Evolutionary conservation across 2,888 invertebrate species (phyloP).

Genomic region (Macrosiphum euphorbiae): DNA sequence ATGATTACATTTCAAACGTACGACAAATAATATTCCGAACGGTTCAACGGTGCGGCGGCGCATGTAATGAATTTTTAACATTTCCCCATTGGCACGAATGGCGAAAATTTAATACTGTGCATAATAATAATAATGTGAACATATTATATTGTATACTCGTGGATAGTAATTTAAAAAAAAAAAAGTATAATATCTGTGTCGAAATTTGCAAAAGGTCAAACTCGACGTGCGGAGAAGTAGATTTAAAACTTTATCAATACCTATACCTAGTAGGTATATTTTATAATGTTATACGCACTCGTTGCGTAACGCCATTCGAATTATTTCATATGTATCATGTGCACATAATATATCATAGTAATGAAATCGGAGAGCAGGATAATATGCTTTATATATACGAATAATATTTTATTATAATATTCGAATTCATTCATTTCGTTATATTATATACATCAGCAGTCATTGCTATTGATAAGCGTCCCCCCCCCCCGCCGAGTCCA

Average conservation of each 20-base stretch:
- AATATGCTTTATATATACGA: background rate
- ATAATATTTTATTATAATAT: background rate
- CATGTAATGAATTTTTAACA: background rate
- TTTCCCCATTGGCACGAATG: conserved; percentile 13
- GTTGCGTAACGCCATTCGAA: background rate
- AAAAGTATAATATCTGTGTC: background rate
- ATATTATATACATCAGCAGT: background rate
- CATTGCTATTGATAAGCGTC: background rate
- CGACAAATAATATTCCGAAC: background rate
- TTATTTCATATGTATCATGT: background rate
- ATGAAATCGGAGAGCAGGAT: conserved; percentile 6
- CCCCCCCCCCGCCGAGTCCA: background rate
- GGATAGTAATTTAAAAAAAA: background rate
- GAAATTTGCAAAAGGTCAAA: conserved; percentile 1
- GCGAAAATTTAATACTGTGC: background rate
- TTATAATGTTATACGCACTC: background rate
- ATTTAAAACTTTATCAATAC: background rate
- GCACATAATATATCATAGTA: background rate
- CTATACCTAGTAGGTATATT: background rate
- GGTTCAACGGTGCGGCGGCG: background rate
- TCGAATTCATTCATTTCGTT: background rate
- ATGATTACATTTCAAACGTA: background rate
- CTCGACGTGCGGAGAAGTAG: background rate
- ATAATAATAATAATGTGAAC: background rate
- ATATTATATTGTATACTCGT: background rate